phyloP scores from a whole-genome alignment of 2,888 invertebrate genomes.

The Graphium colonna region DNA sequence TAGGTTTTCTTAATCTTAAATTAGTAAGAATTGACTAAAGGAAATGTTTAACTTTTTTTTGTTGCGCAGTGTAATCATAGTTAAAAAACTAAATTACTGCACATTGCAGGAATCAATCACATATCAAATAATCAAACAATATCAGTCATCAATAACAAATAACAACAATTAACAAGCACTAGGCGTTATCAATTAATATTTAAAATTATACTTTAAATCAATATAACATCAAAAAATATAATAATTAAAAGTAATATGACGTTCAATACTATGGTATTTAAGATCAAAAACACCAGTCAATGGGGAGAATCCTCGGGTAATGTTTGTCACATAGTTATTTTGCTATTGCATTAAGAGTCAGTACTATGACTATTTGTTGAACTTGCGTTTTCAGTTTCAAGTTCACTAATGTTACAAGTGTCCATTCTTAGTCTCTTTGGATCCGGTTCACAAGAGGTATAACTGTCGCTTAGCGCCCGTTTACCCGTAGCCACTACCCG shows the following conservation, averaged over 20 bases:
- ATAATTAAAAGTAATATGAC: slow-evolving; percentile 3
- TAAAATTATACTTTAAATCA: slow-evolving; percentile 8
- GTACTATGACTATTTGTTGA: slow-evolving; percentile 55
- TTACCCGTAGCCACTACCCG: slow-evolving; percentile 49
- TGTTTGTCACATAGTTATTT: slow-evolving; percentile 4
- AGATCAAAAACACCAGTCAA: slow-evolving; percentile 7
- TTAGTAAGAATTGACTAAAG: too few species aligned
- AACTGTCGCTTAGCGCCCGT: slow-evolving; percentile 52
- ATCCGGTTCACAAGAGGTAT: slow-evolving; percentile 54
- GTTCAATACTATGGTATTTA: slow-evolving; percentile 3
- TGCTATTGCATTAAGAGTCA: slow-evolving; percentile 22
- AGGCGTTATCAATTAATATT: not conserved
- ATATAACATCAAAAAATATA: slow-evolving; percentile 1
- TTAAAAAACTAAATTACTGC: slow-evolving; percentile 1
- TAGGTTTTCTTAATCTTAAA: too few species aligned
- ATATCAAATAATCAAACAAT: slow-evolving; percentile 28
- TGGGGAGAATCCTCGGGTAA: slow-evolving; percentile 2
- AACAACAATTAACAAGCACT: slow-evolving; percentile 14
- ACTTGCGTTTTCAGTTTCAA: slow-evolving; percentile 46
- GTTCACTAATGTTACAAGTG: slow-evolving; percentile 25
- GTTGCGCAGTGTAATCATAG: too few species aligned
- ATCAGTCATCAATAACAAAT: slow-evolving; percentile 28
- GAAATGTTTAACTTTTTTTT: too few species aligned
- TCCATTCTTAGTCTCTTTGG: slow-evolving; percentile 55
- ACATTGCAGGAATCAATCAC: slow-evolving; percentile 13